Base-by-base conservation (phyloP, 2,797 vertebrate species). In the Gambelia wislizenii region DNA sequence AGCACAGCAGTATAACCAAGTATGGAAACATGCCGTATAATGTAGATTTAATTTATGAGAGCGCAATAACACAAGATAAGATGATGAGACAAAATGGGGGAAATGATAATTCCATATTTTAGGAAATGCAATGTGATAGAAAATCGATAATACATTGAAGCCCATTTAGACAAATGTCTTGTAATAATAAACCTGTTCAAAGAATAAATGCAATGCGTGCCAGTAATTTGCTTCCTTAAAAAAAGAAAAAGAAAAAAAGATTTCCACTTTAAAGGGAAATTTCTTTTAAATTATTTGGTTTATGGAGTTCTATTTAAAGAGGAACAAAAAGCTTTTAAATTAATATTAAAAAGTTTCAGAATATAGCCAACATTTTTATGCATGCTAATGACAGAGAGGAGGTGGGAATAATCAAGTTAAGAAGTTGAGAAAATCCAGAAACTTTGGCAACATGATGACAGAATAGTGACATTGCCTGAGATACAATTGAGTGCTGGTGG, bases 21-120 rank as follows among this genome's bases (percentile, higher is more conserved):
- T 18, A 77, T 0, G 92, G 52, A 93, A 64, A 92, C 69, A n/a
- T 5, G 91, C 13, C 89, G 2, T 13, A 52, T 69, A 92, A 91
- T 47, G 4, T 79, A 90, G 18, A 88, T 95, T 83, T 76, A 83
- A 87, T 93, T 95, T 89, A 84, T 70, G 36, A 95, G 75, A 92
- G 39, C 79, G 3, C 27, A 78, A 64, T 76, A 82, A 88, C 14
- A 81, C 82, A 89, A 84, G 89, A 93, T 16, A 92, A 93, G 56
- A 39, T 82, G 30, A 88, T 4, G 16, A 89, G 67, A 92, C 67
- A 91, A 92, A 90, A 92, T 56, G 74, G 6, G 89, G 93, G 87
- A 95, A 92, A 91, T 67, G 42, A 56, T 83, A n/a, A 80, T 93
- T 95, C 89, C 93, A 47, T 83, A 87, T 89, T 95, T 94, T 94